Percentiles rank a stretch among this genome's conserved stretches.
These are phyloP conservation scores for Zaprionus lineosus DNA, from an alignment of 2,888 invertebrate genomes.

Conservation along the genomic window DNA sequence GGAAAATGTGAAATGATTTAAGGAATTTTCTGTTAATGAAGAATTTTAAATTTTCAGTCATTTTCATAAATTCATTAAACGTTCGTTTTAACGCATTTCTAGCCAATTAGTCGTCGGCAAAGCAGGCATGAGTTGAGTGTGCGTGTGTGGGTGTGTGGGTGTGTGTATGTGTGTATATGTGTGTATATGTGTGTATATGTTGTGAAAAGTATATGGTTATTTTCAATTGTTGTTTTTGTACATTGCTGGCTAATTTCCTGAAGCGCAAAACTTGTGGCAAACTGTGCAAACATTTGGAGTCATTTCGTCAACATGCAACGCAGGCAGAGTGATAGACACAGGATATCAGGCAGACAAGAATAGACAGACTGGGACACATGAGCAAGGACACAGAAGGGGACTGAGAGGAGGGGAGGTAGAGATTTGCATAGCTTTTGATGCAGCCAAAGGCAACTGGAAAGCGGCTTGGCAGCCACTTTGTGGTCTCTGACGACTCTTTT, in stretches of 20 bases:
- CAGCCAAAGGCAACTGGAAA: slow-evolving; percentile 39
- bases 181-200: no score
- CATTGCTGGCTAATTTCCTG: slow-evolving; percentile 70
- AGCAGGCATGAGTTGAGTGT: neutral
- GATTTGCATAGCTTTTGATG: slow-evolving; percentile 65
- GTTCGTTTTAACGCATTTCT: slow-evolving; percentile 35
- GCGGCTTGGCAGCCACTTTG: slow-evolving; percentile 47
- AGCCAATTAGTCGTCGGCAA: slow-evolving; percentile 24
- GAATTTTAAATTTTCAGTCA: slow-evolving; percentile 2
- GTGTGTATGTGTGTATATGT: neutral
- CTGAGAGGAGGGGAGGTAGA: neutral
- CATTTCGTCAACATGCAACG: slow-evolving; percentile 49
- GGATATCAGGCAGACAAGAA: neutral
- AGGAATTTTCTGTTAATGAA: no score
- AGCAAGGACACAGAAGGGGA: neutral
- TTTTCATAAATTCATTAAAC: slow-evolving; percentile 25
- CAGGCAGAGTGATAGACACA: neutral
- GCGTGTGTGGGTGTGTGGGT: neutral
- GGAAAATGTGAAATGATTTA: neutral
- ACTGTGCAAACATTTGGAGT: slow-evolving; percentile 49
- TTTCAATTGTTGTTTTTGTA: slow-evolving; percentile 51
- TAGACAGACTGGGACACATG: neutral
- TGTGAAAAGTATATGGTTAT: neutral
- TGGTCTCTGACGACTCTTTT: slow-evolving; percentile 30
- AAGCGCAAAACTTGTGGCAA: slow-evolving; percentile 49